These are phyloP conservation scores for Gymnorhina tibicen DNA, from an alignment of 2,113 vertebrate species.

Conservation along the genomic window DNA sequence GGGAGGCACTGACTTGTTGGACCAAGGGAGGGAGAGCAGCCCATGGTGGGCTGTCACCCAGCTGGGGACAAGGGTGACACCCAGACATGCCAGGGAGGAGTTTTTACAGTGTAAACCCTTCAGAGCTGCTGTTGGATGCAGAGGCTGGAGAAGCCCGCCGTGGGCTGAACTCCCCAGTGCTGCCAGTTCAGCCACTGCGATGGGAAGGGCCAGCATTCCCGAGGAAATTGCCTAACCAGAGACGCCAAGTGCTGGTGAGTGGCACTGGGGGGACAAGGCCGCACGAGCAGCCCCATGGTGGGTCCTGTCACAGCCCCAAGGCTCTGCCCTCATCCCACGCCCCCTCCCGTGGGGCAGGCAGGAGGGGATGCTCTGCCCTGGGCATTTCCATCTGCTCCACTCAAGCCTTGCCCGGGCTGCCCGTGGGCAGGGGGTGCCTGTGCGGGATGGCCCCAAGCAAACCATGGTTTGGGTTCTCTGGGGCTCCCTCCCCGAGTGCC, in stretches of 20 bases:
- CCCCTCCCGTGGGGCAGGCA: fast-evolving
- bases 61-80: background rate
- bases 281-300: fast-evolving
- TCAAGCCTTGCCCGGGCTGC: background rate
- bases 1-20: background rate
- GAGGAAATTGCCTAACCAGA: fast-evolving
- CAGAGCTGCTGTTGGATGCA: background rate
- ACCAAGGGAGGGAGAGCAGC: background rate
- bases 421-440: background rate
- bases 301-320: background rate
- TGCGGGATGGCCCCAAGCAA: background rate
- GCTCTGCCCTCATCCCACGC: background rate
- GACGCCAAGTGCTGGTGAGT: fast-evolving
- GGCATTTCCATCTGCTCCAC: background rate
- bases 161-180: fast-evolving
- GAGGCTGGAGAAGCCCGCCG: fast-evolving
- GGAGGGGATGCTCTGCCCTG: background rate
- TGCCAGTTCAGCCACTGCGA: background rate
- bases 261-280: background rate
- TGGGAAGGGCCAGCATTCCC: background rate
- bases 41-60: background rate
- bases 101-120: background rate
- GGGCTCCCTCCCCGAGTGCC: background rate
- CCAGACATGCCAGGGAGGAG: background rate
- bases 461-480: fast-evolving